Percentiles rank a stretch among this genome's conserved stretches.
phyloP scores from a whole-genome alignment of 2,113 vertebrate genomes.

The Rhagologus leucostigma region DNA sequence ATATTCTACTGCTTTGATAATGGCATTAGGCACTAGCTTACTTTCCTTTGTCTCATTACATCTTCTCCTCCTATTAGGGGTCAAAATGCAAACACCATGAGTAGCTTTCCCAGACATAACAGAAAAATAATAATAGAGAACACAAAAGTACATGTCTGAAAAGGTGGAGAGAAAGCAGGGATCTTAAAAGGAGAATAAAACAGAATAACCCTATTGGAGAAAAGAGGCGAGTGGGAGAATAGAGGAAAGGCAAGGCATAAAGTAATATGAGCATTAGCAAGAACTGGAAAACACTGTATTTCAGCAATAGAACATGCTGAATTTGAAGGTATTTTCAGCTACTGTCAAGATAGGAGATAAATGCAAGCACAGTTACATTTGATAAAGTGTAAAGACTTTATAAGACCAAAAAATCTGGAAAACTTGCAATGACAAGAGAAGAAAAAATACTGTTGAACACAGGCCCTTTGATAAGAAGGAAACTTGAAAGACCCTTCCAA shows the following conservation, averaged over 20 bases:
- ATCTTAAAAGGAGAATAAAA: background rate
- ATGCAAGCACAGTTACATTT: background rate
- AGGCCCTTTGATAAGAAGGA: background rate
- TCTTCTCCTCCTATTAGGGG: background rate
- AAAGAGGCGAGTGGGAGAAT: background rate
- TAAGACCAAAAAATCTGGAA: background rate
- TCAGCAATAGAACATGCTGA: background rate
- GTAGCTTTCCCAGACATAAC: background rate
- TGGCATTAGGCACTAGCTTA: background rate
- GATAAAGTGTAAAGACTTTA: background rate
- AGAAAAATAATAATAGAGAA: background rate
- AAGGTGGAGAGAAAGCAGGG: background rate
- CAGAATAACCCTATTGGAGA: background rate
- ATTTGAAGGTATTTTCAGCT: background rate
- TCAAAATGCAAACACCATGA: background rate
- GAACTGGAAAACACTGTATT: background rate
- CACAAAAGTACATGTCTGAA: background rate
- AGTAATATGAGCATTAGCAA: slow-evolving; percentile 33
- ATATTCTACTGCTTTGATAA: background rate
- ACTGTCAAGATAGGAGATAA: background rate
- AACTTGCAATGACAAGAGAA: background rate
- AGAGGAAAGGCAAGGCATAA: background rate
- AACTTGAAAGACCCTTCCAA: background rate
- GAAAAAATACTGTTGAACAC: background rate
- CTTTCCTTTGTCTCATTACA: background rate